Evolutionary conservation across 2,797 vertebrate species (phyloP).

Genomic region (Neosilurus hyrtlii): DNA sequence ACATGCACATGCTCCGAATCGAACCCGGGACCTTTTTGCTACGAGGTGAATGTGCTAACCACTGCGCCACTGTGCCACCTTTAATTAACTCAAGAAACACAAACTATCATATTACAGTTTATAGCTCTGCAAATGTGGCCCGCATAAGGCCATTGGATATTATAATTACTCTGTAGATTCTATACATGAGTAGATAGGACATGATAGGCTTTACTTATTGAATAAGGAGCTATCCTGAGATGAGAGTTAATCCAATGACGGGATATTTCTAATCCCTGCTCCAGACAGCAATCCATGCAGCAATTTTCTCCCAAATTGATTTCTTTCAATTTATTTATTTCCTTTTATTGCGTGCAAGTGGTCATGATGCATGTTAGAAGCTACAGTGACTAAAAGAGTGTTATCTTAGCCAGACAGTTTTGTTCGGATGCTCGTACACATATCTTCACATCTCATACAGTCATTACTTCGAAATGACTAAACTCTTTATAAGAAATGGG

Average conservation of each 20-base stretch:
- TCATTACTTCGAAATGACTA: not conserved
- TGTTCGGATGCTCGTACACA: not conserved
- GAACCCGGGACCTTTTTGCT: no score
- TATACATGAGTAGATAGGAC: slow-evolving; percentile 33
- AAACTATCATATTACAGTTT: slow-evolving; percentile 1
- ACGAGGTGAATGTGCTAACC: no score
- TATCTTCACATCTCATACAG: not conserved
- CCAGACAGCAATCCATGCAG: slow-evolving; percentile 58
- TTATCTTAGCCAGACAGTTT: slow-evolving; percentile 30
- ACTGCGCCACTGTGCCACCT: no score
- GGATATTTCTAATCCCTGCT: slow-evolving; percentile 58
- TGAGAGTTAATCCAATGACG: slow-evolving; percentile 61
- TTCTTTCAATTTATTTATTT: slow-evolving; percentile 47
- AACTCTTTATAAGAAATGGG: not conserved
- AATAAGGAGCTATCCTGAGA: slow-evolving; percentile 53
- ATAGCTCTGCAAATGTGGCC: slow-evolving; percentile 4
- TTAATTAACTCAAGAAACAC: not conserved
- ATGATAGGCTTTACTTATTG: slow-evolving; percentile 53
- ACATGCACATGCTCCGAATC: no score
- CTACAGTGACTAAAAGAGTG: slow-evolving; percentile 58
- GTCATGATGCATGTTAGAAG: slow-evolving; percentile 58
- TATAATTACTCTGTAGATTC: slow-evolving; percentile 38
- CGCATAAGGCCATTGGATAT: no score
- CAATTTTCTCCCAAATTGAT: slow-evolving; percentile 65
- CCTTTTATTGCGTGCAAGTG: slow-evolving; percentile 49